phyloP scores from a whole-genome alignment of 2,888 invertebrate genomes.

The Hypomecis atomaria region DNA sequence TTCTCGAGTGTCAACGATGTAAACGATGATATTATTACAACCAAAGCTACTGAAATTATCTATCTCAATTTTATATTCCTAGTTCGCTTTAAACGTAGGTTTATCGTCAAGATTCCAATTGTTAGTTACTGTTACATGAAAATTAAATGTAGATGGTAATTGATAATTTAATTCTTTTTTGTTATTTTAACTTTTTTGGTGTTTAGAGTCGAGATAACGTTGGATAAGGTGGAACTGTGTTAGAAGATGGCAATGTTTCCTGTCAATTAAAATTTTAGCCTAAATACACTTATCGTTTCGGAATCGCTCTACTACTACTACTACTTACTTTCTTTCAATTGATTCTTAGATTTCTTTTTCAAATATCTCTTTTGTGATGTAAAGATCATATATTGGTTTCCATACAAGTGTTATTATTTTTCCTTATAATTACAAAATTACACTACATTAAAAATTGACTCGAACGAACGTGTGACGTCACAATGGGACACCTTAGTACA shows the following conservation, averaged over 20 bases:
- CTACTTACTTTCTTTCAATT: slow-evolving; percentile 11
- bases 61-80: slow-evolving; percentile 83
- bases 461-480: no score
- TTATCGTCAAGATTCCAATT: slow-evolving; percentile 82
- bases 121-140: slow-evolving; percentile 74
- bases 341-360: no score
- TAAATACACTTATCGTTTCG: slow-evolving; percentile 65
- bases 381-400: no score
- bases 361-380: no score
- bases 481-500: no score
- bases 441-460: no score
- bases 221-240: slow-evolving; percentile 81
- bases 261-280: slow-evolving; percentile 61
- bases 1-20: slow-evolving; percentile 48
- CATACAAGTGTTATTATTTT: no score
- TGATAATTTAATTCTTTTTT: slow-evolving; percentile 55
- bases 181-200: slow-evolving; percentile 57
- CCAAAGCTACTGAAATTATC: slow-evolving; percentile 83
- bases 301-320: slow-evolving; percentile 49
- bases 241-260: slow-evolving; percentile 64
- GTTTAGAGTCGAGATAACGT: slow-evolving; percentile 68
- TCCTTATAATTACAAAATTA: no score
- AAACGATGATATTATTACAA: slow-evolving; percentile 75
- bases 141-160: slow-evolving; percentile 70
- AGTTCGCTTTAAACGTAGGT: slow-evolving; percentile 82